phyloP scores from a whole-genome alignment of 1,140 invertebrate species.

The Drosophila nigromelanica region DNA sequence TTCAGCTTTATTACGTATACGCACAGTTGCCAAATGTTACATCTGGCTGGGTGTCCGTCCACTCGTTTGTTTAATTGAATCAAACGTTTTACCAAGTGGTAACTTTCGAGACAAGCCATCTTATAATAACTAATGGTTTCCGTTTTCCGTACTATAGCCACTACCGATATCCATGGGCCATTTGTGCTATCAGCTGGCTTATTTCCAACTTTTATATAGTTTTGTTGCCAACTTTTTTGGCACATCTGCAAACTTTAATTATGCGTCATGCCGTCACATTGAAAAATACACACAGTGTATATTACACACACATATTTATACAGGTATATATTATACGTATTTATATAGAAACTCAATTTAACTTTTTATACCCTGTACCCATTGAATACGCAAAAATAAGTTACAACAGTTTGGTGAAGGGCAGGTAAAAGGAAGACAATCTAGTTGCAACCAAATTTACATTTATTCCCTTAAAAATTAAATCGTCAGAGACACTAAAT shows the following conservation, averaged over 20 bases:
- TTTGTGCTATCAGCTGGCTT: constrained; percentile 51
- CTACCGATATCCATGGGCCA: constrained; percentile 34
- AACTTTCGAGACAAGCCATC: constrained; percentile 6
- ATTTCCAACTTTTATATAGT: constrained; percentile 39
- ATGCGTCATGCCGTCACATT: constrained; percentile 62
- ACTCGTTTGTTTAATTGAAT: constrained; percentile 20
- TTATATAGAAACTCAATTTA: neutral
- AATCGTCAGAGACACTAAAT: no score
- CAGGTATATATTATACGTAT: neutral
- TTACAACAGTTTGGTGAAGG: no score
- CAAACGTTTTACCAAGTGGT: constrained; percentile 5
- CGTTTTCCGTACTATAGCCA: constrained; percentile 26
- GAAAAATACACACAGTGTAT: neutral
- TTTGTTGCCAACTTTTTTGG: constrained; percentile 54
- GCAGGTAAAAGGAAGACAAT: no score
- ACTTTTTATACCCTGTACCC: no score
- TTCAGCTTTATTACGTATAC: constrained; percentile 13
- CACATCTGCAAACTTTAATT: constrained; percentile 60
- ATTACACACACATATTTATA: constrained; percentile 11
- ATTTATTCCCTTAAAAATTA: no score
- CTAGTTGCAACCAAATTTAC: no score
- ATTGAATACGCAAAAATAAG: no score
- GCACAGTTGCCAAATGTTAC: constrained; percentile 18
- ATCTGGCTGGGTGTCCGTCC: neutral
- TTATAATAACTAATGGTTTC: constrained; percentile 56